These are phyloP conservation scores for Andrena cerasifolii DNA, from an alignment of 1,140 invertebrate genomes.

Conservation along the genomic window DNA sequence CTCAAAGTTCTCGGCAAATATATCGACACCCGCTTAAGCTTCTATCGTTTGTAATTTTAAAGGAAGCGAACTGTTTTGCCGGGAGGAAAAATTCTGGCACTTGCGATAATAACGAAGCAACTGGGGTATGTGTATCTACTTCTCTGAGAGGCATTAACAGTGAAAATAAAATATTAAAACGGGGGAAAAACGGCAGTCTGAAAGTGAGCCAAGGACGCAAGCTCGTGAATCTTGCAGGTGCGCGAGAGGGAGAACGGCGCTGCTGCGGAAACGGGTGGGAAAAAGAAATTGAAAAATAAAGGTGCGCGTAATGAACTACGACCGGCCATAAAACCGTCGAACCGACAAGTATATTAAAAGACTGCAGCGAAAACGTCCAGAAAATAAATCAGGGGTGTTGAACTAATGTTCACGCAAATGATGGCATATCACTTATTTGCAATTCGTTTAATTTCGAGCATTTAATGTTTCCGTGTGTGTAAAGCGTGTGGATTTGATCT, in stretches of 20 bases:
- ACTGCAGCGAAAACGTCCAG: neutral
- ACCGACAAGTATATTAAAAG: neutral
- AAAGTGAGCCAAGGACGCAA: constrained; percentile 45
- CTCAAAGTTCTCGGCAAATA: too few relatives aligned
- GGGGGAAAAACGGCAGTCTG: neutral
- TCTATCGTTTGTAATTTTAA: too few relatives aligned
- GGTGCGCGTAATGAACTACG: neutral
- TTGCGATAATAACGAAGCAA: too few relatives aligned
- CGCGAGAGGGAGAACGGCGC: too few relatives aligned
- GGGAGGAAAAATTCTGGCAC: too few relatives aligned
- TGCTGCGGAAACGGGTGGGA: neutral
- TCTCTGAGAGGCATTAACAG: constrained; percentile 14
- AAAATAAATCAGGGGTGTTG: neutral
- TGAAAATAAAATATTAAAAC: constrained; percentile 22
- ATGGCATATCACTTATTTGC: neutral
- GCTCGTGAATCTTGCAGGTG: constrained; percentile 35
- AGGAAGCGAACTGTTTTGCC: too few relatives aligned
- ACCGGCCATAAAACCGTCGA: constrained; percentile 17
- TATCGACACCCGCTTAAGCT: too few relatives aligned
- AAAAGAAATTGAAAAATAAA: constrained; percentile 4
- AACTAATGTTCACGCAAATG: neutral
- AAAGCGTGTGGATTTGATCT: too few relatives aligned
- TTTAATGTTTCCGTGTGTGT: too few relatives aligned
- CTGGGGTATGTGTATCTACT: too few relatives aligned
- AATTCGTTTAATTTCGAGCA: too few relatives aligned